Evolutionary conservation across 2,797 vertebrate species (phyloP).

Genomic region (Clarias laeviceps): DNA sequence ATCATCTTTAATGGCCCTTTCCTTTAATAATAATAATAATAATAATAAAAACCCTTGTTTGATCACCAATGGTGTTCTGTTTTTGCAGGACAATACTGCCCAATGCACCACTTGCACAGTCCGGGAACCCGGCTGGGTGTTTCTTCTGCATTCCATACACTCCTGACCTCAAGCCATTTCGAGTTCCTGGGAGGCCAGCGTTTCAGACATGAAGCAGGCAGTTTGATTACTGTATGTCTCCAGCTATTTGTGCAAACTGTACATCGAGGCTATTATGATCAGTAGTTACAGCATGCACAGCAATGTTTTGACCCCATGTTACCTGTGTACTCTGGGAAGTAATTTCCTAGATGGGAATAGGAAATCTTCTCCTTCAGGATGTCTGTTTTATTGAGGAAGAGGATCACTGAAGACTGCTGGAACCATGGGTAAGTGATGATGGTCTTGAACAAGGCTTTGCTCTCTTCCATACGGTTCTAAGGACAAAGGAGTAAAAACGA

Average conservation of each 20-base stretch:
- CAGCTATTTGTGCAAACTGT: background rate
- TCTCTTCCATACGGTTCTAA: conserved; percentile 92
- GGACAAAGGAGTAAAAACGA: conserved; percentile 13
- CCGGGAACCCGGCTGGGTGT: too few species aligned
- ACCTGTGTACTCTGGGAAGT: conserved; percentile 89
- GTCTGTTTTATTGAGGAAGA: conserved; percentile 93
- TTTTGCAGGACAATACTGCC: too few species aligned
- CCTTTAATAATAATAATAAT: too few species aligned
- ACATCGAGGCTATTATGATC: background rate
- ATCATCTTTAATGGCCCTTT: too few species aligned
- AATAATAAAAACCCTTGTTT: too few species aligned
- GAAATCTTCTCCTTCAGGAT: conserved; percentile 88
- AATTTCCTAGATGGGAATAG: conserved; percentile 82
- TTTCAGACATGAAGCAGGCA: too few species aligned
- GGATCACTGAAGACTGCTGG: conserved; percentile 86
- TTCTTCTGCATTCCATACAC: too few species aligned
- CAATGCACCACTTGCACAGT: too few species aligned
- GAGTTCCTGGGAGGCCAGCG: too few species aligned
- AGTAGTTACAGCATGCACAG: background rate
- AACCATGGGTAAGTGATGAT: conserved; percentile 93
- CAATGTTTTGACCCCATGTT: background rate
- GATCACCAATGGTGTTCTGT: too few species aligned
- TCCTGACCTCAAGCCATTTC: too few species aligned
- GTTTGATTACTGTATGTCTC: too few species aligned
- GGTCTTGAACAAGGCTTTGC: conserved; percentile 90